Base-by-base conservation (phyloP, 2,113 vertebrate genomes). In the Siniperca knerii region DNA sequence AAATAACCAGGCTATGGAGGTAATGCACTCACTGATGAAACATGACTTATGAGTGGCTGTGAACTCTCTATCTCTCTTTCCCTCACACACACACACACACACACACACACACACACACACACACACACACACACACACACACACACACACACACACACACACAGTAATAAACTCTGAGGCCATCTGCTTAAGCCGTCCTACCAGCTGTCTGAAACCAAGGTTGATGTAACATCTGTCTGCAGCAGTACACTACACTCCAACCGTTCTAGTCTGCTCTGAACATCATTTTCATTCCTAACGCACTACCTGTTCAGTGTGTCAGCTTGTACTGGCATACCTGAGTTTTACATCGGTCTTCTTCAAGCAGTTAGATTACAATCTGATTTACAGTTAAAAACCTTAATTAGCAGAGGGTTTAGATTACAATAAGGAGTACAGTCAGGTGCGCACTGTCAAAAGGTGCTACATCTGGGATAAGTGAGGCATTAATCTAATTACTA, bases 171-270 rank as follows among this genome's bases (percentile, higher is more conserved):
- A 83, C 85, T 71, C 77, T 62, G 44, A 90, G 95, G 95, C 93
- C 97, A 95, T 96, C 95, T 97, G 96, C 95, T 96, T 96, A 91
- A 95, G 86, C 83, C 84, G 80, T 94, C 77, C 83, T 88, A 91
- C 95, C 93, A 93, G 89, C 83, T 93, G 93, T 89, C 92, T 95
- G 96, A 95, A 94, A 95, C 58, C 77, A 52, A 46, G 74, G 80
- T 85, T 52, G 73, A 44, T 85, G 78, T 61, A 73, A 73, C 86
- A 90, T 87, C 87, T 83, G 79, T 79, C 79, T 61, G 50, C 69
- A 72, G 73, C 64, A 65, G 61, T 33, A 70, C 20, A 50, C 66
- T 35, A 33, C 64, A 67, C 44, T 79, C 71, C 54, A 75, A 54
- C 66, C 50, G 64, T 68, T 65, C 62, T 52, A 15, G 20, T 50